Percentiles rank a stretch among this genome's conserved stretches.
Conservation (phyloP, 2,888 invertebrate species). For the Oscheius onirici region DNA sequence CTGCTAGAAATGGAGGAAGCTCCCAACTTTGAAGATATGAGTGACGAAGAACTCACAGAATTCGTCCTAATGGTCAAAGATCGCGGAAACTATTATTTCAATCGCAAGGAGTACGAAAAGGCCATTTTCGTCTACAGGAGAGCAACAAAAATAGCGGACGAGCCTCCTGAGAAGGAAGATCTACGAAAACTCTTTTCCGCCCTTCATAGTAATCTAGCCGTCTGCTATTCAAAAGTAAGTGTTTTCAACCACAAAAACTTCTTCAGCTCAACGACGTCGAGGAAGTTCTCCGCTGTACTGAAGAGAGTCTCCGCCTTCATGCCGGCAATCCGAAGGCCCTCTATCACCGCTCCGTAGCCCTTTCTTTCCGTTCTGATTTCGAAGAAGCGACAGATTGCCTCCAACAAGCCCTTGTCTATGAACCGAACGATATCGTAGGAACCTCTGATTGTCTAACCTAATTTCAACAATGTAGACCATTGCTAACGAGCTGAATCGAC, state of each 20-base stretch:
- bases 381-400: conserved; percentile 31
- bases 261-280: conserved; percentile 39
- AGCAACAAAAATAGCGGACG: conserved; percentile 30
- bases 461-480: conserved; percentile 30
- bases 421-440: conserved; percentile 37
- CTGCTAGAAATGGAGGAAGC: conserved; percentile 34
- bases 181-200: conserved; percentile 38
- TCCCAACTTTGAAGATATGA: conserved; percentile 34
- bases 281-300: conserved; percentile 35
- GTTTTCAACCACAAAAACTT: neutral
- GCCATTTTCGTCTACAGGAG: conserved; percentile 51
- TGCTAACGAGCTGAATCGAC: conserved; percentile 30
- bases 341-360: conserved; percentile 30
- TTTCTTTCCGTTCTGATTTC: conserved; percentile 16
- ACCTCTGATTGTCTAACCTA: neutral
- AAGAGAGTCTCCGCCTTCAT: conserved; percentile 35
- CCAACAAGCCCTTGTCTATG: conserved; percentile 23
- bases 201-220: conserved; percentile 45
- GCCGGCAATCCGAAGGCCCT: conserved; percentile 35
- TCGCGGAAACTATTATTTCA: conserved; percentile 44
- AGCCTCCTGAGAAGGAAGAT: conserved; percentile 23
- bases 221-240: conserved; percentile 46
- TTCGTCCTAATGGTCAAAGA: conserved; percentile 41
- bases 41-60: conserved; percentile 33
- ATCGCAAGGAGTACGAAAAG: conserved; percentile 42